A percentile compares a stretch with the other conserved stretches of the same genome.
phyloP scores from a whole-genome alignment of 2,113 vertebrate species.

The Setophaga petechia region DNA sequence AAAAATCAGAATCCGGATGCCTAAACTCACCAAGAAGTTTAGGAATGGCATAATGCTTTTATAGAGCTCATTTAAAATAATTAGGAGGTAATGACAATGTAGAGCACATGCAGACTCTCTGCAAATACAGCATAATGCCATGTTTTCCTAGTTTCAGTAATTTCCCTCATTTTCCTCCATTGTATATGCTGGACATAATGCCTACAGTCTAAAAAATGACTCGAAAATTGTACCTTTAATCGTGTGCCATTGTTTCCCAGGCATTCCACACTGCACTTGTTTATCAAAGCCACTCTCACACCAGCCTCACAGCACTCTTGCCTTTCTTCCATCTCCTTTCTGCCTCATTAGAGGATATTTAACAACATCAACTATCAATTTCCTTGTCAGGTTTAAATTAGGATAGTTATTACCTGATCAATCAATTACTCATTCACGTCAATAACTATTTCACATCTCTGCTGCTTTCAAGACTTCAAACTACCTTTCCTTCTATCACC shows the following conservation, averaged over 20 bases:
- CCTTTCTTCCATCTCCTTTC: background rate
- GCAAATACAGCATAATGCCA: slow-evolving; percentile 63
- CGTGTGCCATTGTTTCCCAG: slow-evolving; percentile 28
- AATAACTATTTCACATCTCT: slow-evolving; percentile 39
- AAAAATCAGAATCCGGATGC: background rate
- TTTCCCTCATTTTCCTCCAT: slow-evolving; percentile 53
- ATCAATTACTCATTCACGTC: slow-evolving; percentile 56
- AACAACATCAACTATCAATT: slow-evolving; percentile 50
- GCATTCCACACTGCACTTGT: slow-evolving; percentile 23
- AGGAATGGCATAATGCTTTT: slow-evolving; percentile 65
- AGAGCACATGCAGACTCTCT: slow-evolving; percentile 35
- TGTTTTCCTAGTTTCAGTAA: slow-evolving; percentile 46
- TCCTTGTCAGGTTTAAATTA: slow-evolving; percentile 61
- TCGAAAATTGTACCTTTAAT: slow-evolving; percentile 56
- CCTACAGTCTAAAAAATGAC: background rate
- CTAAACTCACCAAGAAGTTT: slow-evolving; percentile 11
- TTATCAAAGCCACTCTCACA: slow-evolving; percentile 23
- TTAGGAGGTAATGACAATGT: slow-evolving; percentile 60
- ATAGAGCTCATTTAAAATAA: slow-evolving; percentile 64
- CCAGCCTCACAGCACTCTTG: background rate
- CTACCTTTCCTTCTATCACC: background rate
- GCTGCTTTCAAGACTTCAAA: slow-evolving; percentile 23
- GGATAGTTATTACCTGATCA: slow-evolving; percentile 59
- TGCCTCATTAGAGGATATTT: slow-evolving; percentile 54
- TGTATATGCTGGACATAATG: slow-evolving; percentile 19